Evolutionary conservation across 2,797 vertebrate species (phyloP), one percentile per base, ranked within the genome.

Genomic region (Tenualosa thibaudeaui): DNA sequence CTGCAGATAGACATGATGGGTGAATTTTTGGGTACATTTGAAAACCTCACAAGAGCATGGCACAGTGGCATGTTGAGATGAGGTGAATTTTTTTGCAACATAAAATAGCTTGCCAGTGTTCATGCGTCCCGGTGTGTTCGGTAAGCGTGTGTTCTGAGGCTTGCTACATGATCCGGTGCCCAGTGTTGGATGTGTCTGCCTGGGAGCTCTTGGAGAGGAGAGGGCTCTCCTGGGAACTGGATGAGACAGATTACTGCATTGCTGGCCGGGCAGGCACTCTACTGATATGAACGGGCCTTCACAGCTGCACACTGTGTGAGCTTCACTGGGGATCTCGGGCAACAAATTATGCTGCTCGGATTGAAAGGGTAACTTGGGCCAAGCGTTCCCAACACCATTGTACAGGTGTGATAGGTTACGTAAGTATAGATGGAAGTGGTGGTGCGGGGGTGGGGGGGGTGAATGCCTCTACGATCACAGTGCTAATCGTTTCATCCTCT

Each of bases 141-240:
- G 71, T 46, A 40, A 46, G 40, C 43, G 17, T 31, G 31, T 31
- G 31, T 31, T 78, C 71, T 78, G 71, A 78, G 71, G 71, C 37
- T 17, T 17, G 19, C 37, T 83, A 86, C 83, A 60, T 81, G 86
- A 89, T 87, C 54, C 62, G 1, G 19, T 85, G 65, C 84, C 65
- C 75, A 53, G 46, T 37, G 75, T 86, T 87, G 86, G 86, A 89
- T 83, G 83, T 86, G 83, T 75, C 86, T 85, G 83, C 71, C 86
- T 62, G 68, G 82, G 85, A 82, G 85, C 26, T 78, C 81, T 85
- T 82, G 75, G 22, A 46, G 71, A 5, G 50, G 50, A 51, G 7
- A 0, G 50, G 50, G 2, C 81, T 65, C 86, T 81, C 78, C 31
- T 71, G 62, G 82, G 81, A 60, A 46, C 13, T 68, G 8, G 26